A percentile compares a stretch with the other conserved stretches of the same genome.
phyloP scores from a whole-genome alignment of 2,888 invertebrate genomes.

The Hirtodrosophila confusa region DNA sequence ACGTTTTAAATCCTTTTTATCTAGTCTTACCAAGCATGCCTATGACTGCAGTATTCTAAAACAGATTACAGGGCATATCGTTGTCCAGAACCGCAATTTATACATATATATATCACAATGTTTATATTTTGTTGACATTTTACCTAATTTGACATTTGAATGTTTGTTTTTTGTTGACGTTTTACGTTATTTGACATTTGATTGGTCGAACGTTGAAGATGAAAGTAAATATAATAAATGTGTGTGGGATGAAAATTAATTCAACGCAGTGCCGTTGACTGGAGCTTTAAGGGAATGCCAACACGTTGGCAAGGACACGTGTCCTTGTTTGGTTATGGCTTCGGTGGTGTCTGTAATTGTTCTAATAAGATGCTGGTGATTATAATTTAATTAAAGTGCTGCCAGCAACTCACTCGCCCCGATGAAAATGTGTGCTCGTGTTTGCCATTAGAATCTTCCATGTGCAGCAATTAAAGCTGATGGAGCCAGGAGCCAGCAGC shows the following conservation, averaged over 20 bases:
- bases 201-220: not conserved
- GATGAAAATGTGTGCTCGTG: conserved; percentile 42
- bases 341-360: conserved; percentile 64
- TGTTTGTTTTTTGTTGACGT: no score
- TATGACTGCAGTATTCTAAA: no score
- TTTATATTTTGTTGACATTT: no score
- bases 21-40: no score
- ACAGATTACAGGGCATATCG: no score
- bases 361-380: conserved; percentile 72
- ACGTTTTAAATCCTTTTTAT: no score
- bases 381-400: conserved; percentile 75
- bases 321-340: conserved; percentile 37
- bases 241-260: conserved; percentile 7
- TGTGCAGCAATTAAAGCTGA: conserved; percentile 64
- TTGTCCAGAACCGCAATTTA: no score
- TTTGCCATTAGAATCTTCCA: conserved; percentile 61
- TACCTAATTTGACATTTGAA: no score
- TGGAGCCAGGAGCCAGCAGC: conserved; percentile 4
- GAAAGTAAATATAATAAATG: not conserved
- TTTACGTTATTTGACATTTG: not conserved
- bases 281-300: conserved; percentile 3
- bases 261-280: conserved; percentile 11
- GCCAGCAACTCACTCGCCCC: conserved; percentile 19
- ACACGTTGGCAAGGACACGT: conserved; percentile 31
- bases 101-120: no score